These are phyloP conservation scores for Cerceris ruficornis DNA, from an alignment of 2,888 invertebrate genomes.

Conservation along the genomic window DNA sequence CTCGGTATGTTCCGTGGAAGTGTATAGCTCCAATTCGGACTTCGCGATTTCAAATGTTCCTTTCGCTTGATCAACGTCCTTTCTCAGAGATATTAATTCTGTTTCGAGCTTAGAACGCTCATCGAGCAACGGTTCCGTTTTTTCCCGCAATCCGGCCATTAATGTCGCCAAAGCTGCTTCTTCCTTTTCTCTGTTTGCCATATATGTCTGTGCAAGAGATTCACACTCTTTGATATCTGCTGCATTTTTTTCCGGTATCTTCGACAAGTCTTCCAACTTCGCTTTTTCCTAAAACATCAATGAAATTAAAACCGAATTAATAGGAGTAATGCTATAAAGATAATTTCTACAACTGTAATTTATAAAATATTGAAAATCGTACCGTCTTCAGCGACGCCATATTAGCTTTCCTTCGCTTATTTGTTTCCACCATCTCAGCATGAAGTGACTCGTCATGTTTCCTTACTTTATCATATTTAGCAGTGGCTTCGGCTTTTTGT, in stretches of 20 bases:
- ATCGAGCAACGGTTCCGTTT: slow-evolving; percentile 86
- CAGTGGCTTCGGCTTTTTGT: slow-evolving; percentile 84
- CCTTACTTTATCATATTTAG: slow-evolving; percentile 81
- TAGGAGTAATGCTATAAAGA: no score
- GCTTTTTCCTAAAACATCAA: slow-evolving; percentile 83
- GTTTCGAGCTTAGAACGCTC: slow-evolving; percentile 88
- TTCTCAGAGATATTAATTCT: slow-evolving; percentile 87
- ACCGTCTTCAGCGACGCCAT: slow-evolving; percentile 85
- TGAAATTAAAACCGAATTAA: neutral
- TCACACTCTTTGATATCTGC: slow-evolving; percentile 88
- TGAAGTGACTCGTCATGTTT: slow-evolving; percentile 83
- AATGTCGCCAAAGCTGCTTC: slow-evolving; percentile 82
- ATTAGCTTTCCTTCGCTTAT: slow-evolving; percentile 89
- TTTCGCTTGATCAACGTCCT: slow-evolving; percentile 88
- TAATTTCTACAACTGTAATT: no score
- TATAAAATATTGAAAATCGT: slow-evolving; percentile 19
- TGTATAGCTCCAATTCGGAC: slow-evolving; percentile 90
- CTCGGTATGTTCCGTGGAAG: slow-evolving; percentile 84
- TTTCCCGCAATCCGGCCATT: slow-evolving; percentile 83
- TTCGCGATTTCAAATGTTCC: slow-evolving; percentile 86
- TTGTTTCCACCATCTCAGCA: slow-evolving; percentile 87
- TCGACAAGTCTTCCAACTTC: slow-evolving; percentile 86
- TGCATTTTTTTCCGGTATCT: slow-evolving; percentile 88
- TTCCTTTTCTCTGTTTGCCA: slow-evolving; percentile 82
- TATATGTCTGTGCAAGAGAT: slow-evolving; percentile 83